Evolutionary conservation across 2,113 vertebrate genomes (phyloP).

Genomic region (Nothobranchius furzeri): DNA sequence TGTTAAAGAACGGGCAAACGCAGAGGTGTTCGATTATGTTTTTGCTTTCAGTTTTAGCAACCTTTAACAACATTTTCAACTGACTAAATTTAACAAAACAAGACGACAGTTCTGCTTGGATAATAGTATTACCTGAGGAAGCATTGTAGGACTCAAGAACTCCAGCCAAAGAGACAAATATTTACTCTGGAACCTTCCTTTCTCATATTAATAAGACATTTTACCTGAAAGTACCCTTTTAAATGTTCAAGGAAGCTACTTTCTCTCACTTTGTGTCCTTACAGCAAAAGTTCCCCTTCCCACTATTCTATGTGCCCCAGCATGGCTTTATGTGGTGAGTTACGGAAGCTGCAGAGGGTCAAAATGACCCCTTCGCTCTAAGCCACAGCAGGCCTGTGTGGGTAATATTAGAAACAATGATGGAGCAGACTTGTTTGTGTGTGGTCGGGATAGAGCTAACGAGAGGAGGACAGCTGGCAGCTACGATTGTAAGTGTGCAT

Average conservation of each 20-base stretch:
- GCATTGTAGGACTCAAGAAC: conserved; percentile 49
- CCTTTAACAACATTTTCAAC: too few species aligned
- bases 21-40: too few species aligned
- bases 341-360: conserved; percentile 31
- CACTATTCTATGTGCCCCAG: not conserved
- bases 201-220: not conserved
- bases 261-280: conserved; percentile 6
- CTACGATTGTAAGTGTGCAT: conserved; percentile 19
- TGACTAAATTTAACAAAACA: not conserved
- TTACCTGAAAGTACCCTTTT: not conserved
- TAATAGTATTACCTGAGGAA: conserved; percentile 67
- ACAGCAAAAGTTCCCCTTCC: conserved; percentile 10
- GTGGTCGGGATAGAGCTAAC: conserved; percentile 43
- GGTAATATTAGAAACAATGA: conserved; percentile 44
- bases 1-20: too few species aligned
- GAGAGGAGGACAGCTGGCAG: conserved; percentile 63
- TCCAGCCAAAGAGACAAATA: conserved; percentile 3
- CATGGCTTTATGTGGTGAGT: conserved; percentile 16
- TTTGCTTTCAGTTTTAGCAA: too few species aligned
- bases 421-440: not conserved
- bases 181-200: not conserved
- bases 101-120: not conserved
- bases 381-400: conserved; percentile 23
- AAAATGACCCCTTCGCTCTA: conserved; percentile 23
- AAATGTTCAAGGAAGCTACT: conserved; percentile 3